A percentile compares a stretch with the other conserved stretches of the same genome.
Evolutionary conservation across 2,888 invertebrate species (phyloP).

Genomic region (Eilema sororculum): DNA sequence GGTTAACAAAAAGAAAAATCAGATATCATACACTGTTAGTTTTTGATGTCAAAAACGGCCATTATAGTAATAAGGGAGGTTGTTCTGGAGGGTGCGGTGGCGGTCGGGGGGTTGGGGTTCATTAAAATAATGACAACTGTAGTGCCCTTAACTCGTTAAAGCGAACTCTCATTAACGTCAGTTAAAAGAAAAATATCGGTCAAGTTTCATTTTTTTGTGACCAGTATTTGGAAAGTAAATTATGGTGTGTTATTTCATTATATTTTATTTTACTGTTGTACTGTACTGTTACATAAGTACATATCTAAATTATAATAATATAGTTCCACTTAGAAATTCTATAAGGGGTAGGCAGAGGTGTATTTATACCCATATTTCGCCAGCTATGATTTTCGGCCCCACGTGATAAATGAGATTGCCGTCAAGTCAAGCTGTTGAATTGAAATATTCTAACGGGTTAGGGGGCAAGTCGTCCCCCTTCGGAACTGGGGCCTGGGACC

Average conservation of each 20-base stretch:
- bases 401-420: too few relatives aligned
- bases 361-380: too few relatives aligned
- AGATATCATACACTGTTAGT: background rate
- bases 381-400: too few relatives aligned
- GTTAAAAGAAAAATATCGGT: slow-evolving; percentile 45
- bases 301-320: too few relatives aligned
- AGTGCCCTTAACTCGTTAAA: slow-evolving; percentile 48
- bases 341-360: too few relatives aligned
- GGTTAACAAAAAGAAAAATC: background rate
- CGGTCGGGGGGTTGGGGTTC: slow-evolving; percentile 32
- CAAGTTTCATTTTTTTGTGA: slow-evolving; percentile 34
- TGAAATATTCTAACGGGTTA: too few relatives aligned
- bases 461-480: too few relatives aligned
- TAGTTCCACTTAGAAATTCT: too few relatives aligned
- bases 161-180: slow-evolving; percentile 45
- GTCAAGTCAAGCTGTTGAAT: too few relatives aligned
- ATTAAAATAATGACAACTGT: slow-evolving; percentile 61
- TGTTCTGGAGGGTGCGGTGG: background rate
- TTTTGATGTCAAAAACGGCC: slow-evolving; percentile 52
- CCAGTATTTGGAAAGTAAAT: slow-evolving; percentile 19
- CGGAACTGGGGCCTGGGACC: too few relatives aligned
- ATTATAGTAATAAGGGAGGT: slow-evolving; percentile 49
- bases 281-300: too few relatives aligned
- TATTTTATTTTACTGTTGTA: background rate
- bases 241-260: background rate